Percentiles rank a stretch among this genome's conserved stretches.
phyloP scores from a whole-genome alignment of 2,113 vertebrate species.

The Pygoscelis antarcticus region DNA sequence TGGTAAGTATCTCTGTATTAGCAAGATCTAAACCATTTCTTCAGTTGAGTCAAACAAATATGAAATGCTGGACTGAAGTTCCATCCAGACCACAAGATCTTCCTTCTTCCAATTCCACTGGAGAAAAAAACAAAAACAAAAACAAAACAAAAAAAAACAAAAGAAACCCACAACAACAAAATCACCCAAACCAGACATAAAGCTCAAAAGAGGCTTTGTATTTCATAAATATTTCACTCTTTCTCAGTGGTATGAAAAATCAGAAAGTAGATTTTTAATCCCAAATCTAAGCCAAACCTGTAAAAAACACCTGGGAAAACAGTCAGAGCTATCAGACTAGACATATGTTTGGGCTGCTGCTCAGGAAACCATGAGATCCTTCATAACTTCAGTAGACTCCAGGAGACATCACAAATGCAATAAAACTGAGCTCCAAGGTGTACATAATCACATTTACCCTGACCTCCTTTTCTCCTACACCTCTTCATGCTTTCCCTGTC shows the following conservation, averaged over 20 bases:
- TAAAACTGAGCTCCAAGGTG: neutral
- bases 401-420: neutral
- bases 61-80: neutral
- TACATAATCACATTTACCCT: neutral
- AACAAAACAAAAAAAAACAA: fast-evolving
- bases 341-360: neutral
- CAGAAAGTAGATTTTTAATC: neutral
- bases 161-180: neutral
- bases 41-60: neutral
- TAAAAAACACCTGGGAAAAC: neutral
- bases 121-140: neutral
- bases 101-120: neutral
- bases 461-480: neutral
- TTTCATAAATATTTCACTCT: neutral
- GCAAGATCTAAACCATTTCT: neutral
- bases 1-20: neutral
- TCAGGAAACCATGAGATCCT: neutral
- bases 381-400: neutral
- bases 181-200: neutral
- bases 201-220: neutral
- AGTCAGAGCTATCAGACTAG: neutral
- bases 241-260: neutral
- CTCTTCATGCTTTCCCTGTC: neutral
- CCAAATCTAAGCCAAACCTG: neutral
- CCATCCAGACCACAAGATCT: neutral